A percentile compares a stretch with the other conserved stretches of the same genome.
phyloP scores from a whole-genome alignment of 2,797 vertebrate species.

The Rhodeus uyekii region DNA sequence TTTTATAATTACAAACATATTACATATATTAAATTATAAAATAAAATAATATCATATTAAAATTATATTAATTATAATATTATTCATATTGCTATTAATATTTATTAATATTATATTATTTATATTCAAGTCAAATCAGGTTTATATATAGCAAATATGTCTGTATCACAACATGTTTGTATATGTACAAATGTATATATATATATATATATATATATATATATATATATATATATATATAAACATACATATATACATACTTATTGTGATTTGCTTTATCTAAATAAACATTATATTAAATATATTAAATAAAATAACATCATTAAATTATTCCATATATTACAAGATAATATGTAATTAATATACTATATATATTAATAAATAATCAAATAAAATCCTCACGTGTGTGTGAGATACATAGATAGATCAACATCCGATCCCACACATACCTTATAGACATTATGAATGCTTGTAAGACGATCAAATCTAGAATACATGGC shows the following conservation, averaged over 20 bases:
- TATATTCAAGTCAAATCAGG: no score
- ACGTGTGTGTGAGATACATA: not conserved
- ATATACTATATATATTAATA: not conserved
- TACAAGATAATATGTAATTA: not conserved
- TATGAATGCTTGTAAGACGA: conserved; percentile 71
- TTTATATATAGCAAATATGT: no score
- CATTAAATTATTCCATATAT: not conserved
- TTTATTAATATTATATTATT: no score
- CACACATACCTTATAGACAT: conserved; percentile 75
- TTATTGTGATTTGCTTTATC: no score
- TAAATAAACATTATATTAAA: not conserved
- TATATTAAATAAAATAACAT: not conserved
- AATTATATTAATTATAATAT: no score
- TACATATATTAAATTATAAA: not conserved
- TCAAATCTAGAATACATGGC: conserved; percentile 82
- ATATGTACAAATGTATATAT: no score
- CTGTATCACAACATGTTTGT: no score
- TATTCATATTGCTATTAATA: no score
- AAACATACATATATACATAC: no score
- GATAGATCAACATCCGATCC: not conserved
- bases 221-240: no score
- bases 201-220: no score
- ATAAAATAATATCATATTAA: not conserved
- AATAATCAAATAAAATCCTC: not conserved
- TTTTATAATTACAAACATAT: not conserved